These are phyloP conservation scores for Oscarella lobularis DNA, from an alignment of 37 sponge, comb jelly and placozoan species.

Conservation along the genomic window DNA sequence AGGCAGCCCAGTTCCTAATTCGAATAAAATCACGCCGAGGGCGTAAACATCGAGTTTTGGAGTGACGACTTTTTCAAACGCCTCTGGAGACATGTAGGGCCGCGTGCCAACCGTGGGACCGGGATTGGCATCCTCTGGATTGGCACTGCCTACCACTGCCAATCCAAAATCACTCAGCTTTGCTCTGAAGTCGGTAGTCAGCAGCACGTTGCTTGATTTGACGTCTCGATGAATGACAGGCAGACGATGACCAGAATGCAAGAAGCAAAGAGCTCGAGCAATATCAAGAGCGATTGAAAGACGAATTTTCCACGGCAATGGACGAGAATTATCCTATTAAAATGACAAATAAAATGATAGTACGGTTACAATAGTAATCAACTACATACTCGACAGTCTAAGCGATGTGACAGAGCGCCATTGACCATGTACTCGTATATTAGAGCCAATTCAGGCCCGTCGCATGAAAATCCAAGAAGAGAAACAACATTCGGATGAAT, in stretches of 20 bases:
- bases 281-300: not conserved
- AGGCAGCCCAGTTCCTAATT: not conserved
- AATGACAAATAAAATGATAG: not conserved
- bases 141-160: not conserved
- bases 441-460: not conserved
- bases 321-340: not conserved
- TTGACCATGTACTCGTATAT: not conserved
- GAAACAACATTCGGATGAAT: not conserved
- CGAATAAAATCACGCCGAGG: not conserved
- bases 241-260: not conserved
- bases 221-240: not conserved
- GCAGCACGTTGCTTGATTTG: not conserved
- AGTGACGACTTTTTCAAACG: not conserved
- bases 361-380: not conserved
- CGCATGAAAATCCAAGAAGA: not conserved
- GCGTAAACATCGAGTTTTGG: not conserved
- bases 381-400: not conserved
- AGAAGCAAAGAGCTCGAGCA: not conserved
- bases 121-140: not conserved
- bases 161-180: not conserved
- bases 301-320: not conserved
- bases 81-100: not conserved
- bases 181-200: not conserved
- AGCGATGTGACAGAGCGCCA: not conserved
- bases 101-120: not conserved